Conservation (phyloP, 2,113 vertebrate species). For the Apistogramma diplotaenia region DNA sequence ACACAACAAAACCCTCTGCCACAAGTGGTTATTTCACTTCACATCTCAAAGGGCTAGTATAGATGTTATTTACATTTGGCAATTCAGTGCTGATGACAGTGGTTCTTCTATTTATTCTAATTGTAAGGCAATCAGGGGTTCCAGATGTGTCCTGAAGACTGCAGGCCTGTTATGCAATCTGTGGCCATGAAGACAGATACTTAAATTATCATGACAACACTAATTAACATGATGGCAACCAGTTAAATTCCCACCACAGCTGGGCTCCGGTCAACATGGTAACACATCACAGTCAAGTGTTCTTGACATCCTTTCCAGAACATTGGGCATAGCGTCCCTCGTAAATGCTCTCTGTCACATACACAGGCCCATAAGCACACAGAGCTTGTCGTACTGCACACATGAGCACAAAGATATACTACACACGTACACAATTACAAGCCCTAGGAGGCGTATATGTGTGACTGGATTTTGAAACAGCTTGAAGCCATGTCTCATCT, state of each 20-base stretch:
- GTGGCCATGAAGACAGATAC: constrained; percentile 29
- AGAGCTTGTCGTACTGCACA: not conserved
- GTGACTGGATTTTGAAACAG: constrained; percentile 50
- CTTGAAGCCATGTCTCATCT: constrained; percentile 55
- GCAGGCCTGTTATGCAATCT: constrained; percentile 50
- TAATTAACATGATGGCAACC: constrained; percentile 71
- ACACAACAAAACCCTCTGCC: not conserved
- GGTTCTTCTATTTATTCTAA: constrained; percentile 60
- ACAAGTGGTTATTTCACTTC: constrained; percentile 27
- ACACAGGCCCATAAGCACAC: not conserved
- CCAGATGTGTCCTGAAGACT: constrained; percentile 67
- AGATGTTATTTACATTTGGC: constrained; percentile 29
- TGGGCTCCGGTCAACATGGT: constrained; percentile 60
- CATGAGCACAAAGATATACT: not conserved
- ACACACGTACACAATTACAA: constrained; percentile 1
- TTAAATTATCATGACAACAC: constrained; percentile 65
- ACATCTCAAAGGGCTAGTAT: constrained; percentile 23
- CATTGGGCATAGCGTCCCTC: constrained; percentile 36
- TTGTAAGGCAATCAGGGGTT: constrained; percentile 56
- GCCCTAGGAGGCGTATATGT: constrained; percentile 34
- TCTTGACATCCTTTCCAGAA: constrained; percentile 62
- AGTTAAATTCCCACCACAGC: constrained; percentile 64
- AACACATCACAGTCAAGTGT: constrained; percentile 62
- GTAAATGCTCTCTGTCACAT: constrained; percentile 13
- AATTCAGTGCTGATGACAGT: constrained; percentile 31